phyloP scores from a whole-genome alignment of 2,797 vertebrate genomes.

The Acanthurus lineatus region DNA sequence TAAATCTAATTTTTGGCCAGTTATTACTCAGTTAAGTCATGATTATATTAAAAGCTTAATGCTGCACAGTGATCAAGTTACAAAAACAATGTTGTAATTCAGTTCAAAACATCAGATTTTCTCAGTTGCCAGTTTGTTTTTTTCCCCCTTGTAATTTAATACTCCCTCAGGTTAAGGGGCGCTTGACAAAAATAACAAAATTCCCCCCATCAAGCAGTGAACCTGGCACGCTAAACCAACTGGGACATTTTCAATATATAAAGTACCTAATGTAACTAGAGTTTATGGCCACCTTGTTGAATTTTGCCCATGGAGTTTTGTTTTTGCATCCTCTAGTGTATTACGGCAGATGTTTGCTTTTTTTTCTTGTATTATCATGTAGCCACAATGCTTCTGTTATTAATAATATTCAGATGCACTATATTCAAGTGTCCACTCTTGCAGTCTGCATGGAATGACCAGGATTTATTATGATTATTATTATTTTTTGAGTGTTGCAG shows the following conservation, averaged over 20 bases:
- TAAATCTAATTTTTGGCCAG: slow-evolving; percentile 1
- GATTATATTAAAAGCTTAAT: slow-evolving; percentile 1
- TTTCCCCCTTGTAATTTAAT: slow-evolving; percentile 12
- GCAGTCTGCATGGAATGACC: slow-evolving; percentile 73
- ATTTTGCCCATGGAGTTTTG: slow-evolving; percentile 53
- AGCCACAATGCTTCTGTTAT: slow-evolving; percentile 70
- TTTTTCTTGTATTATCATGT: slow-evolving; percentile 49
- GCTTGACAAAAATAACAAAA: slow-evolving; percentile 1
- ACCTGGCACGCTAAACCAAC: slow-evolving; percentile 45
- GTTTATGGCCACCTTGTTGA: slow-evolving; percentile 37
- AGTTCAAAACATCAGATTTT: slow-evolving; percentile 21
- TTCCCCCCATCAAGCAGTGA: slow-evolving; percentile 10
- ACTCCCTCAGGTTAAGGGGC: slow-evolving; percentile 26
- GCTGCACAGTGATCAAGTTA: slow-evolving; percentile 31
- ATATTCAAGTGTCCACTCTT: slow-evolving; percentile 66
- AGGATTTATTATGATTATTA: slow-evolving; percentile 57
- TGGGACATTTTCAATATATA: slow-evolving; percentile 26
- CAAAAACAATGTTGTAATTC: neutral
- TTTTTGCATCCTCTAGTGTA: slow-evolving; percentile 42
- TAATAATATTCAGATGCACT: slow-evolving; percentile 72
- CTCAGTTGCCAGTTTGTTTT: slow-evolving; percentile 5
- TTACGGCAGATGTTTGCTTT: slow-evolving; percentile 47
- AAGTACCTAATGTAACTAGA: slow-evolving; percentile 36
- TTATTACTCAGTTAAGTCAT: slow-evolving; percentile 10
- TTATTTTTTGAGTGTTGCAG: slow-evolving; percentile 62